These are phyloP conservation scores for Phasianus colchicus DNA, from an alignment of 2,113 vertebrate genomes.

Conservation along the genomic window DNA sequence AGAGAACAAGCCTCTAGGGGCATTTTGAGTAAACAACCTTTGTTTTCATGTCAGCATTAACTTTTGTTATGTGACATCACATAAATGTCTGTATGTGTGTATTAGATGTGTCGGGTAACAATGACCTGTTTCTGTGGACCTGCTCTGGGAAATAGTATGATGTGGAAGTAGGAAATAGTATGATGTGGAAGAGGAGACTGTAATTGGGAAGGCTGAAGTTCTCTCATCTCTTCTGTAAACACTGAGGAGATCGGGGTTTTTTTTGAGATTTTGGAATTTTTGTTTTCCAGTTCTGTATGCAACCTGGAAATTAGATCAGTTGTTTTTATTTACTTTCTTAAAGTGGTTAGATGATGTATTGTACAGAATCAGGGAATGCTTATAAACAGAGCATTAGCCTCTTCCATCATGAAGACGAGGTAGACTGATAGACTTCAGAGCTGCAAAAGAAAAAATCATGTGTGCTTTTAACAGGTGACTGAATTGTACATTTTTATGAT, in stretches of 20 bases:
- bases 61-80: not conserved
- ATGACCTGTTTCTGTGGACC: not conserved
- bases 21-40: not conserved
- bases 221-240: not conserved
- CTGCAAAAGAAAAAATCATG: not conserved
- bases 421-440: not conserved
- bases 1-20: not conserved
- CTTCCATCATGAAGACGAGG: not conserved
- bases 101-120: not conserved
- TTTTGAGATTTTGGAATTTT: not conserved
- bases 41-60: not conserved
- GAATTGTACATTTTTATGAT: not conserved
- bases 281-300: not conserved
- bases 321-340: accelerated
- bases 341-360: not conserved
- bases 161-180: not conserved
- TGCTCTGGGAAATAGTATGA: not conserved
- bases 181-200: not conserved
- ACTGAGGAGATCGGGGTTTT: not conserved
- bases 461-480: not conserved
- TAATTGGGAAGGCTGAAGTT: not conserved
- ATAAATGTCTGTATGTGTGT: not conserved
- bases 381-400: not conserved
- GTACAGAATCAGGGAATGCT: not conserved
- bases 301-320: not conserved